Evolutionary conservation across 2,888 invertebrate species (phyloP).

Genomic region (Melinaea marsaeus): DNA sequence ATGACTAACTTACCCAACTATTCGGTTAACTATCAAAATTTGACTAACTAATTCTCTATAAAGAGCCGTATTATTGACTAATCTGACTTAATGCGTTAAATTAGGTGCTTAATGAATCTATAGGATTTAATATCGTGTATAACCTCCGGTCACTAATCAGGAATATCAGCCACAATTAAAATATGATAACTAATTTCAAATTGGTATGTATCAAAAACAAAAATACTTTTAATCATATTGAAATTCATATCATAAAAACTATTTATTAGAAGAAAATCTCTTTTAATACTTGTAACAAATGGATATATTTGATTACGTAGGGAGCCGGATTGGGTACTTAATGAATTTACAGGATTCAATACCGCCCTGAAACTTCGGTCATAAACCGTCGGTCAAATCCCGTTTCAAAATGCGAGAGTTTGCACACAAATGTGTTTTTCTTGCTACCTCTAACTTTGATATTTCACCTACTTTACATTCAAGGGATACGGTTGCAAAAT

Average conservation of each 20-base stretch:
- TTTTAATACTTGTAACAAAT: background rate
- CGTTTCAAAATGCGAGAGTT: slow-evolving; percentile 30
- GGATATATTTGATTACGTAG: background rate
- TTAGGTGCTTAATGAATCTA: slow-evolving; percentile 6
- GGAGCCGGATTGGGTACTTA: slow-evolving; percentile 3
- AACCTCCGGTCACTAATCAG: background rate
- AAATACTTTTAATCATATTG: background rate
- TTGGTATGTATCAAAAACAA: background rate
- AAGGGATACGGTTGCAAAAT: slow-evolving; percentile 35
- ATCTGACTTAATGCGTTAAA: slow-evolving; percentile 2
- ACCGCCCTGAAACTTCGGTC: slow-evolving; percentile 18
- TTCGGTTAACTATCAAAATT: background rate
- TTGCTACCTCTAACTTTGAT: slow-evolving; percentile 35
- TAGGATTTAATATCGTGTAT: background rate
- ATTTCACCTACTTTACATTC: slow-evolving; percentile 39
- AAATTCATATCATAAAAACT: background rate
- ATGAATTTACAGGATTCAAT: slow-evolving; percentile 20
- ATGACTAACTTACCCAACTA: background rate
- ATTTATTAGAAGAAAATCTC: too few species aligned
- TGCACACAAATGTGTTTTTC: slow-evolving; percentile 37
- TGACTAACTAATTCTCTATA: background rate
- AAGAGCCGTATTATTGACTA: background rate
- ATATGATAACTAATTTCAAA: too few species aligned
- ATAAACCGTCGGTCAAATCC: slow-evolving; percentile 27
- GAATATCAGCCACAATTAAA: background rate